A percentile compares a stretch with the other conserved stretches of the same genome.
phyloP scores from a whole-genome alignment of 2,888 invertebrate species.

The Cerastoderma edule region DNA sequence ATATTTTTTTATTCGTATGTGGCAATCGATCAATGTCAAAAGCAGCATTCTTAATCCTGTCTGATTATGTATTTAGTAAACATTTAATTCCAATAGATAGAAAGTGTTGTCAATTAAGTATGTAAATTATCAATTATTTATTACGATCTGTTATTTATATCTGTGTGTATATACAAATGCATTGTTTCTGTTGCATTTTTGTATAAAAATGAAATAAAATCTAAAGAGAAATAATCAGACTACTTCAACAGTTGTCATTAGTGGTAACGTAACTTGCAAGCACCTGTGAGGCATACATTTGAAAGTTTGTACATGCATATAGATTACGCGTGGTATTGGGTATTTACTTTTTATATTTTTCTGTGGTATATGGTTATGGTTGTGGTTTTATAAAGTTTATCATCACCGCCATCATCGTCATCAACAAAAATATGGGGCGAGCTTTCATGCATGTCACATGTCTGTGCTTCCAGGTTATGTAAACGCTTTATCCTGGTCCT shows the following conservation, averaged over 20 bases:
- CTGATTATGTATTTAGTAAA: too few relatives aligned
- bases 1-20: too few relatives aligned
- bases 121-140: too few relatives aligned
- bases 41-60: too few relatives aligned
- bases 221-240: background rate
- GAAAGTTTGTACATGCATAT: slow-evolving; percentile 58
- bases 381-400: slow-evolving; percentile 20
- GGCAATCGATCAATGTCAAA: too few relatives aligned
- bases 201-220: slow-evolving; percentile 1
- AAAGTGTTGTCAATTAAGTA: too few relatives aligned
- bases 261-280: too few relatives aligned
- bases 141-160: slow-evolving; percentile 11
- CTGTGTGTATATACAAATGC: slow-evolving; percentile 55
- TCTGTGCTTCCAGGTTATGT: background rate
- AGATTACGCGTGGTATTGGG: too few relatives aligned
- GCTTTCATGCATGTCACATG: slow-evolving; percentile 35
- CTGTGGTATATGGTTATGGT: background rate
- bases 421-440: slow-evolving; percentile 34
- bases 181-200: slow-evolving; percentile 8
- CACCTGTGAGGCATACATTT: too few relatives aligned
- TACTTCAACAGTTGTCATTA: slow-evolving; percentile 16
- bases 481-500: too few relatives aligned
- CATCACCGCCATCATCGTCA: slow-evolving; percentile 22
- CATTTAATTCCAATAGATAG: too few relatives aligned
- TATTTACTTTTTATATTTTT: slow-evolving; percentile 4